Conservation (phyloP, 2,113 vertebrate genomes). For the Bombycilla garrulus region DNA sequence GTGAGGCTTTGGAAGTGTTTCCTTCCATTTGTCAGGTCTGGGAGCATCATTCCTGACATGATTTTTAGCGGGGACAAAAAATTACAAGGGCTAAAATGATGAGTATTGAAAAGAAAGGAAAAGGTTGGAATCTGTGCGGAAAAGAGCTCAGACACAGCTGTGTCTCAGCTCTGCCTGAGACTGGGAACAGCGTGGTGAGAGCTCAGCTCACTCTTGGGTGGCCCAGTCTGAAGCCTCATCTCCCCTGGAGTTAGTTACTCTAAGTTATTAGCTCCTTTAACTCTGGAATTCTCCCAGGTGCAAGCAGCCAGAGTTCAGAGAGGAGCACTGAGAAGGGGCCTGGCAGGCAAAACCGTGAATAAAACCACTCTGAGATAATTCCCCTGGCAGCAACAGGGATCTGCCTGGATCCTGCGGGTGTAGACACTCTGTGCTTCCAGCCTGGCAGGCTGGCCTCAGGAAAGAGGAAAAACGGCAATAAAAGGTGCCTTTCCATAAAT, state of each 20-base stretch:
- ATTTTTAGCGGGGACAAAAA: not conserved
- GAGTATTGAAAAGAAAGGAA: not conserved
- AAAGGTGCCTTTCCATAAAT: not conserved
- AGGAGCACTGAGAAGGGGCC: not conserved
- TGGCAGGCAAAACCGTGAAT: not conserved
- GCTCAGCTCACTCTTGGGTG: not conserved
- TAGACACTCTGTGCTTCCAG: not conserved
- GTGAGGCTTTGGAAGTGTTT: not conserved
- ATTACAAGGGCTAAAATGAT: not conserved
- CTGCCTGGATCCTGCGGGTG: not conserved
- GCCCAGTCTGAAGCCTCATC: not conserved
- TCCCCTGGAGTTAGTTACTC: not conserved
- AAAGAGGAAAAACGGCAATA: not conserved
- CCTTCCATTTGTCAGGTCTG: not conserved
- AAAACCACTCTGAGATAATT: not conserved
- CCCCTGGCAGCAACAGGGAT: not conserved
- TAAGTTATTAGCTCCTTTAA: not conserved
- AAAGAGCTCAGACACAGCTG: not conserved
- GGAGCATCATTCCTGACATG: not conserved
- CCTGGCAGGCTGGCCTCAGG: not conserved
- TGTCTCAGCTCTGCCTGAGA: accelerated
- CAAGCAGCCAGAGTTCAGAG: not conserved
- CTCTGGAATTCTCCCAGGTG: not conserved
- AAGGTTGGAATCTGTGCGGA: not conserved
- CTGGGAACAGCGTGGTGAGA: not conserved